Base-by-base conservation (phyloP, 2,113 vertebrate species). In the Myocastor coypus region DNA sequence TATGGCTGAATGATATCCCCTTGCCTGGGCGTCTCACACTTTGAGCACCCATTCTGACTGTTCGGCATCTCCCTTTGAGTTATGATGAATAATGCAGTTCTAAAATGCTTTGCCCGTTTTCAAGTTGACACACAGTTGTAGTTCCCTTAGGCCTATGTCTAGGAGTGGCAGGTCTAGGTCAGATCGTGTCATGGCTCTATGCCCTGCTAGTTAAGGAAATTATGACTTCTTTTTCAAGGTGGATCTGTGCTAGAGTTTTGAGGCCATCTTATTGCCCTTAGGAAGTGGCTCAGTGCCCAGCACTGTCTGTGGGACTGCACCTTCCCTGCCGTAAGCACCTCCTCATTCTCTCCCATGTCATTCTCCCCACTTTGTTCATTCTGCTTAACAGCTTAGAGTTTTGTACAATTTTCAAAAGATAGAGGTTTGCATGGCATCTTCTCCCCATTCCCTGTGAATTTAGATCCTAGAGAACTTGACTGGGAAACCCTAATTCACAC, bases 261-360 rank as follows among this genome's bases (percentile, higher is more conserved):
- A 13, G 46, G 52, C 40, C 66, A 8, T 73, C 50, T 37, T 19
- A 20, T 64, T 30, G 4, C 66, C 28, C 46, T 69, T 46, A 40
- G 20, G 30, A 83, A 75, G 87, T 77, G 80, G 32, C 3, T 8
- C 61, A 57, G 9, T 20, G 40, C 20, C 52, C 7, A 8, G 0
- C 1, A 0, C 19, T 16, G 7, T 87, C 46, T 46, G 3, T 13
- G 26, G 19, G n/a, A 7, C 9, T 10, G 0, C 19, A 4, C 4
- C 61, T 26, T 12, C 6, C 32, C 77, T 50, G 69, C 13, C 28
- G 28, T 19, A 0, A 9, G 32, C 3, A 1, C 8, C 32, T 57
- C 28, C 50, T 55, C 24, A 34, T n/a, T 26, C 57, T 83, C 26
- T 12, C 5, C 7, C n/a, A 0, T 42, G 1, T n/a, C 50, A 22